Evolutionary conservation across 2,797 vertebrate species (phyloP), one percentile per base, ranked within the genome.

Genomic region (Argentina silus): DNA sequence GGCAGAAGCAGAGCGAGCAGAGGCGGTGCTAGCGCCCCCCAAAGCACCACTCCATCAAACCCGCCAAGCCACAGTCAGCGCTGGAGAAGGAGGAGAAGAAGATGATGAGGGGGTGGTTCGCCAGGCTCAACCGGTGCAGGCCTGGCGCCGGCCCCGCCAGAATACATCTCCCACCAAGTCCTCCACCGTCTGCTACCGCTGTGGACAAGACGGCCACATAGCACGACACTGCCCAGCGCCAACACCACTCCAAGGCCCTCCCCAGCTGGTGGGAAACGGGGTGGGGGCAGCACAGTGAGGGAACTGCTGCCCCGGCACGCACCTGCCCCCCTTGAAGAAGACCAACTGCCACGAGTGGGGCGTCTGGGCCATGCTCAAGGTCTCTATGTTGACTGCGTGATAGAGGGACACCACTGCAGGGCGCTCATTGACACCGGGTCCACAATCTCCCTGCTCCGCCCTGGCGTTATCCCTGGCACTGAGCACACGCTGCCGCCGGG

Each of bases 391-490:
- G 51, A 23, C 21, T 56, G 50, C 36, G 6, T 15, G 11, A 42
- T 69, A 42, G 27, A 56, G 5, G 27, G 67, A 12, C 27, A 69
- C 11, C 1, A 27, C 21, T 70, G 69, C 9, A n/a, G 10, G 42
- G 69, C 55, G 15, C 17, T 70, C 43, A 51, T 70, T 15, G 50
- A 69, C 67, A 42, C 27, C 12, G 50, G 51, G 27, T 56, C 67
- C 53, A 57, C 23, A 2, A 70, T 70, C 12, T 56, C 56, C 56
- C 17, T 70, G 45, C 27, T 70, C 10, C 69, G 56, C 17, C 69
- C 69, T 19, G 43, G 56, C 12, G 17, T 61, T 14, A 42, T 48
- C 8, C 43, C 62, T 14, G 42, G 7, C 4, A 19, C 43, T 0
- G 11, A 19, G 27, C 6, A 17, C 14, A 0, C 14, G 12, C 43